Conservation (phyloP, 2,888 invertebrate genomes). For the Toxonevra muliebris region DNA sequence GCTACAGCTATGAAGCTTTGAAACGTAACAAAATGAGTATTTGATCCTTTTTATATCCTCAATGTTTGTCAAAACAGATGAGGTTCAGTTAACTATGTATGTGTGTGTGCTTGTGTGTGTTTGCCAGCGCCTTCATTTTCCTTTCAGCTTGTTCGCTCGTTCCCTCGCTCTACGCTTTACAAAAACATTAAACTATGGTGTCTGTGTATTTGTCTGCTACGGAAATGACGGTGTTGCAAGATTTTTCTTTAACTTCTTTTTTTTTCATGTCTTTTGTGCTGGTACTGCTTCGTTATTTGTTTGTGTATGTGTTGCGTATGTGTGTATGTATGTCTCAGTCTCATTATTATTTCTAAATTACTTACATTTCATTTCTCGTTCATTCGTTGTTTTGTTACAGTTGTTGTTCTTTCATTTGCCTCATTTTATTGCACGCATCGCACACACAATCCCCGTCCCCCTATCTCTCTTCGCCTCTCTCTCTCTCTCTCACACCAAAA, state of each 20-base stretch:
- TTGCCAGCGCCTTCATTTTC: neutral
- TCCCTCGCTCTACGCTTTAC: too few species aligned
- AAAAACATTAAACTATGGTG: neutral
- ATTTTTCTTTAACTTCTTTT: too few species aligned
- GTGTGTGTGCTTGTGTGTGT: neutral
- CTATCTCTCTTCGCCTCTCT: too few species aligned
- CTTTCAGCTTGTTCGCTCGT: too few species aligned
- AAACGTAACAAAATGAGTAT: constrained; percentile 46
- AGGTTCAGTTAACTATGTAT: constrained; percentile 33
- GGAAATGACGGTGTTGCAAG: too few species aligned
- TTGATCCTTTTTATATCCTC: constrained; percentile 51
- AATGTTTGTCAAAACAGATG: constrained; percentile 49
- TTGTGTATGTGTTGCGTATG: neutral
- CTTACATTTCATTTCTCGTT: constrained; percentile 25
- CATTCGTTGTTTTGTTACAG: neutral
- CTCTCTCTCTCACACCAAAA: too few species aligned
- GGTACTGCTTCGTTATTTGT: too few species aligned
- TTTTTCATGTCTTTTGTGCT: too few species aligned
- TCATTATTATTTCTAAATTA: constrained; percentile 28
- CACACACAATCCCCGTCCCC: too few species aligned
- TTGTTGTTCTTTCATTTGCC: neutral
- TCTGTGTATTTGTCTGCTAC: constrained; percentile 6
- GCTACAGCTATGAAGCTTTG: neutral
- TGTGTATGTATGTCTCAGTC: constrained; percentile 1
- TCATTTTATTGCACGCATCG: neutral